Evolutionary conservation across 2,797 vertebrate species (phyloP).

Genomic region (Pogoniulus pusillus): DNA sequence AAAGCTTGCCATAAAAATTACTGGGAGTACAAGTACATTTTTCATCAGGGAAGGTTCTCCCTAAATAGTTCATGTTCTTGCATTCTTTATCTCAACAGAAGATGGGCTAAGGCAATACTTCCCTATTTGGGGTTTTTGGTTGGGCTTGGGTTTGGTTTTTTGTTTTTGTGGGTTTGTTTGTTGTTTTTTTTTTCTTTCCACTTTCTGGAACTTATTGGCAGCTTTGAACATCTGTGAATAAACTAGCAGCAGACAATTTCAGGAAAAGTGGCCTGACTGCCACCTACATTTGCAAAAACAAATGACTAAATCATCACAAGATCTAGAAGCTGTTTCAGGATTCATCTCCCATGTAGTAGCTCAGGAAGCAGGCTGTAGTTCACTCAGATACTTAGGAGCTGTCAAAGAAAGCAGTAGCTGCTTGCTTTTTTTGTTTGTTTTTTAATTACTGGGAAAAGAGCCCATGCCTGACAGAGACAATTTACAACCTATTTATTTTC

Average conservation of each 20-base stretch:
- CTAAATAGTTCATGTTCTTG: not conserved
- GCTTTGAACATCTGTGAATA: not conserved
- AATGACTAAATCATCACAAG: not conserved
- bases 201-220: not conserved
- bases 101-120: not conserved
- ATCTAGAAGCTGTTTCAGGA: not conserved
- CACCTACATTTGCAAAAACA: not conserved
- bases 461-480: not conserved
- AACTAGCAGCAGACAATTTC: not conserved
- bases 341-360: not conserved
- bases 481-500: slow-evolving; percentile 22
- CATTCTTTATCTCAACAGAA: not conserved
- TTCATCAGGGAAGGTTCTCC: not conserved
- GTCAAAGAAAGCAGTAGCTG: not conserved
- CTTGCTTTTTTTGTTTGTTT: not conserved
- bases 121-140: too few species aligned
- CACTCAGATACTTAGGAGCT: not conserved
- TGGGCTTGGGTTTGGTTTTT: too few species aligned
- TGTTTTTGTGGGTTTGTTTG: too few species aligned
- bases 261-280: not conserved
- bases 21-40: not conserved
- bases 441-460: not conserved
- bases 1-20: not conserved
- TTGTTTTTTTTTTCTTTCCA: too few species aligned
- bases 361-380: not conserved